Conservation (phyloP, 2,888 invertebrate genomes). For the Phaedon cochleariae region DNA sequence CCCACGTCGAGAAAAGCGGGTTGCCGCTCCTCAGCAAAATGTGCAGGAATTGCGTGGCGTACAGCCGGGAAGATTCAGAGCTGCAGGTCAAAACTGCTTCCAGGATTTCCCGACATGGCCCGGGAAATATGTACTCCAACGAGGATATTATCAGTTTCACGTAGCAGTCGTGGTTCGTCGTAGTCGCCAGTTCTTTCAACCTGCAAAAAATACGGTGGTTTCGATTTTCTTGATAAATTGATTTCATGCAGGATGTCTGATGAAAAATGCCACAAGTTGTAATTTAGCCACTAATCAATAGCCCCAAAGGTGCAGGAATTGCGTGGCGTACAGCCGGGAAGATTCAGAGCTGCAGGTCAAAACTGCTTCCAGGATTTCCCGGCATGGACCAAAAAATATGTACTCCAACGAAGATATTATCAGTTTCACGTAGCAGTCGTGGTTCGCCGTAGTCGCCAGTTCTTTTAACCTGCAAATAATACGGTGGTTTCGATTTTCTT, state of each 20-base stretch:
- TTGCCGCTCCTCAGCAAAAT: conserved; percentile 82
- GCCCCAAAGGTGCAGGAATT: conserved; percentile 87
- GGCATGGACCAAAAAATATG: conserved; percentile 74
- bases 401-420: conserved; percentile 94
- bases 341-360: conserved; percentile 68
- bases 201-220: conserved; percentile 62
- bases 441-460: conserved; percentile 82
- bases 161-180: conserved; percentile 89
- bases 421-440: conserved; percentile 93
- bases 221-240: neutral
- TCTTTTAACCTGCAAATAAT: conserved; percentile 73
- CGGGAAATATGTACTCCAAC: conserved; percentile 84
- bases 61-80: conserved; percentile 74
- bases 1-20: conserved; percentile 84
- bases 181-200: conserved; percentile 80
- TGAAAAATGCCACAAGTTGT: too few relatives aligned
- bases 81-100: conserved; percentile 66
- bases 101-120: conserved; percentile 67
- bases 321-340: conserved; percentile 86
- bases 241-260: too few relatives aligned
- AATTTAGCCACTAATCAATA: too few relatives aligned
- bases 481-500: neutral
- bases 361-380: conserved; percentile 63
- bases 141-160: conserved; percentile 93
- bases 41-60: conserved; percentile 91